Base-by-base conservation (phyloP, 2,113 vertebrate genomes). In the Ctenodactylus gundi region DNA sequence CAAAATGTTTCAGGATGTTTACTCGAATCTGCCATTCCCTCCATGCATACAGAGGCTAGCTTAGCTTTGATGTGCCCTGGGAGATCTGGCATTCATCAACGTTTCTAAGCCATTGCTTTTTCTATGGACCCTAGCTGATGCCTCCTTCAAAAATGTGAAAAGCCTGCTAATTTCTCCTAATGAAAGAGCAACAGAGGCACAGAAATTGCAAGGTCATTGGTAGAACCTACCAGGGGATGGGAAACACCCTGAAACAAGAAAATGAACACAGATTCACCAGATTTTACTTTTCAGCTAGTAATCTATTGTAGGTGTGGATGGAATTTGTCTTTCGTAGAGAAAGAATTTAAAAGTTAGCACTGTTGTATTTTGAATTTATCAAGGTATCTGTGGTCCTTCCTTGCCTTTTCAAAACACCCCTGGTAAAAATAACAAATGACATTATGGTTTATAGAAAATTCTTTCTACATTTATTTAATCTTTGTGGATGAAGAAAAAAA, bases 61-160 rank as follows among this genome's bases (percentile, higher is more conserved):
- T 68, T 85, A 55, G 36, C 81, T 6, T 4, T 93, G 86, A 88
- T 67, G 68, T 76, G 13, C 65, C 77, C 39, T 49, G 20, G 34
- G 65, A 53, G 85, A 95, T 44, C 49, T 76, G 25, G 70, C 78
- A 85, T 44, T 96, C n/a, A 82, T 97, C 85, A 39, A 29, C n/a
- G 77, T 94, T 97, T 93, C 80, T 81, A 85, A 60, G 70, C 75
- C 86, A 97, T 92, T 95, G 39, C 68, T 80, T 93, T 93, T 96
- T 41, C 53, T 78, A 82, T 72, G 90, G 68, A 4, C 18, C 72
- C 96, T 97, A 70, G 2, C 34, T 80, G 83, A 94, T 77, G 36
- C 1, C 87, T 75, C 39, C 73, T 93, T 83, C 92, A 95, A 95
- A 14, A 94, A 62, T 94, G 88, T 85, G 83, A 88, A 92, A 93